A percentile compares a stretch with the other conserved stretches of the same genome.
Evolutionary conservation across 2,113 vertebrate genomes (phyloP).

Genomic region (Prietella phreatophila): DNA sequence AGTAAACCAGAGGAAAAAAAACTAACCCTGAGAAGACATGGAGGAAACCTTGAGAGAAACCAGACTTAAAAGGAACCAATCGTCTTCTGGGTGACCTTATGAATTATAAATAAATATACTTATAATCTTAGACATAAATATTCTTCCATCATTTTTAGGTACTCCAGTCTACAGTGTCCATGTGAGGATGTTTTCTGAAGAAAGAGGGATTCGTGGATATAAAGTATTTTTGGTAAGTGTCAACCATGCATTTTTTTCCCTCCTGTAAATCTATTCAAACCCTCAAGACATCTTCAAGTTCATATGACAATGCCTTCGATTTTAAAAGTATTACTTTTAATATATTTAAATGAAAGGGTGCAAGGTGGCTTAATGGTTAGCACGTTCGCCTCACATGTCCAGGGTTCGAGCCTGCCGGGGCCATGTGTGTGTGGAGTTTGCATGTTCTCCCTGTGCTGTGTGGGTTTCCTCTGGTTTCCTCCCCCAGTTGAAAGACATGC

Average conservation of each 20-base stretch:
- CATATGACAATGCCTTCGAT: background rate
- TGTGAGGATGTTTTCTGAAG: background rate
- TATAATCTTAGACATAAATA: background rate
- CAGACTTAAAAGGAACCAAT: background rate
- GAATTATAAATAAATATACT: background rate
- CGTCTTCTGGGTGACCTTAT: background rate
- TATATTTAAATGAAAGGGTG: background rate
- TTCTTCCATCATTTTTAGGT: background rate
- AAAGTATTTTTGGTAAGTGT: background rate
- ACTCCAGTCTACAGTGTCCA: background rate
- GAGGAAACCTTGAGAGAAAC: background rate
- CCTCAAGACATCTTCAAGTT: background rate
- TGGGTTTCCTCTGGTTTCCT: too few species aligned
- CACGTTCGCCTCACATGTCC: too few species aligned
- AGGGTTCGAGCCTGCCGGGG: too few species aligned
- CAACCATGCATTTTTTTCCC: background rate
- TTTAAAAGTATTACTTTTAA: background rate
- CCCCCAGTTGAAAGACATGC: too few species aligned
- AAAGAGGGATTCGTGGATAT: background rate
- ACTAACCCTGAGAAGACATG: background rate
- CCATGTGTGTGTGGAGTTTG: too few species aligned
- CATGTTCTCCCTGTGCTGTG: too few species aligned
- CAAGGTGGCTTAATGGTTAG: too few species aligned
- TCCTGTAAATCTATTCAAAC: background rate
- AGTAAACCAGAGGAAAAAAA: background rate